Percentiles rank a stretch among this genome's conserved stretches.
These are phyloP conservation scores for Hylomyscus alleni DNA, from an alignment of 2,797 vertebrate species.

Conservation along the genomic window DNA sequence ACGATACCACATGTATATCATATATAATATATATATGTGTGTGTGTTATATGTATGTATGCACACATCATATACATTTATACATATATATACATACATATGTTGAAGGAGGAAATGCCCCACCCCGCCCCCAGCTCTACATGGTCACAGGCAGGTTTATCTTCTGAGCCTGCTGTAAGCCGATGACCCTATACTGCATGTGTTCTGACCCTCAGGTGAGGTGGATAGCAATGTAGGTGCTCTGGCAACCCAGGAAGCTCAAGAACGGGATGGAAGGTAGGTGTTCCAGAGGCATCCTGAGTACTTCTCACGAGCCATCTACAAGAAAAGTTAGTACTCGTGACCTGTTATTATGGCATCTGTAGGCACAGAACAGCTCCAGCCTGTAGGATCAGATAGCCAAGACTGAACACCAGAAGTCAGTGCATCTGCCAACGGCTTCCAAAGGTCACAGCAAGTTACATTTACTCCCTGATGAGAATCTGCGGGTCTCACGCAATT, in stretches of 20 bases:
- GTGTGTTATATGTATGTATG: neutral
- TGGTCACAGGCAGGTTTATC: neutral
- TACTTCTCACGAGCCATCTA: neutral
- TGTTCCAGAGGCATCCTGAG: neutral
- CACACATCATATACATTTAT: neutral
- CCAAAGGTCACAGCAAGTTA: constrained; percentile 24
- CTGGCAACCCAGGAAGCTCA: neutral
- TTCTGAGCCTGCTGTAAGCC: neutral
- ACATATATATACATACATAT: no score
- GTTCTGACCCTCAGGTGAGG: neutral
- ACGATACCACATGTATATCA: neutral
- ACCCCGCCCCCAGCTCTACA: neutral
- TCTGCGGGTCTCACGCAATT: neutral
- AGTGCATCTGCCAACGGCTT: neutral
- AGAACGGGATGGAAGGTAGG: neutral
- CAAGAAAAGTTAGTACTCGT: neutral
- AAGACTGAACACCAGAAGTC: neutral
- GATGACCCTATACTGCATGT: neutral
- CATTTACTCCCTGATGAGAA: neutral
- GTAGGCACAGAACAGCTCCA: neutral
- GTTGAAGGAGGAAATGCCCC: neutral
- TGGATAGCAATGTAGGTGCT: neutral
- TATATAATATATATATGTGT: neutral
- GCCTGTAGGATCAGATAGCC: neutral
- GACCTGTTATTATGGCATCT: neutral